phyloP scores from a whole-genome alignment of 1,140 invertebrate species.

The Phymastichus coffea region DNA sequence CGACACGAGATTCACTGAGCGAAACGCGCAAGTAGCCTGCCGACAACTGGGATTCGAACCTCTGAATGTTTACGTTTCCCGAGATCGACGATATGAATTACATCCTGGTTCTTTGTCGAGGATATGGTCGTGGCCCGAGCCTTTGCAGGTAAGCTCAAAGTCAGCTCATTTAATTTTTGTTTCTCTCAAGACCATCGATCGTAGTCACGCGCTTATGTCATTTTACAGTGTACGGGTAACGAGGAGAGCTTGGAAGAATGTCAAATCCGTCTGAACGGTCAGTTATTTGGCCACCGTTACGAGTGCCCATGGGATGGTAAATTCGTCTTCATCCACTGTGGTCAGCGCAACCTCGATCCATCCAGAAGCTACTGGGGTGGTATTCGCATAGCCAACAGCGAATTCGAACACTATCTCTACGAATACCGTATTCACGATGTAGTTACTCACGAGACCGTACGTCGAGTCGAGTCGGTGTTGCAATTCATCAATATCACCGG shows the following conservation, averaged over 20 bases:
- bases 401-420: constrained; percentile 85
- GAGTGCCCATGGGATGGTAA: constrained; percentile 84
- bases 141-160: constrained; percentile 66
- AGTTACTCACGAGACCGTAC: constrained; percentile 70
- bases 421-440: constrained; percentile 80
- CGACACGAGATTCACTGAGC: constrained; percentile 90
- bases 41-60: constrained; percentile 88
- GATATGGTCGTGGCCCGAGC: constrained; percentile 95
- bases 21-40: constrained; percentile 94
- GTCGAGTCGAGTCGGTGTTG: constrained; percentile 71
- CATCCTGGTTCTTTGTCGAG: constrained; percentile 79
- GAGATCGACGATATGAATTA: constrained; percentile 78
- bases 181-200: not conserved
- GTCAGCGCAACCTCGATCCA: constrained; percentile 69
- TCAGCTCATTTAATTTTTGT: not conserved
- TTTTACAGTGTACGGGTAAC: constrained; percentile 73
- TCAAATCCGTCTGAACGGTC: constrained; percentile 84
- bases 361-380: constrained; percentile 92
- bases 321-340: constrained; percentile 94
- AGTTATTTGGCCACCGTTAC: constrained; percentile 80
- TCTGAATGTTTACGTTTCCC: constrained; percentile 83
- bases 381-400: constrained; percentile 84
- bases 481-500: constrained; percentile 86
- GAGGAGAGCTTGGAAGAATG: constrained; percentile 85
- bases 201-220: not conserved